Evolutionary conservation across 1,140 invertebrate genomes (phyloP).

Genomic region (Meteorus sp.): DNA sequence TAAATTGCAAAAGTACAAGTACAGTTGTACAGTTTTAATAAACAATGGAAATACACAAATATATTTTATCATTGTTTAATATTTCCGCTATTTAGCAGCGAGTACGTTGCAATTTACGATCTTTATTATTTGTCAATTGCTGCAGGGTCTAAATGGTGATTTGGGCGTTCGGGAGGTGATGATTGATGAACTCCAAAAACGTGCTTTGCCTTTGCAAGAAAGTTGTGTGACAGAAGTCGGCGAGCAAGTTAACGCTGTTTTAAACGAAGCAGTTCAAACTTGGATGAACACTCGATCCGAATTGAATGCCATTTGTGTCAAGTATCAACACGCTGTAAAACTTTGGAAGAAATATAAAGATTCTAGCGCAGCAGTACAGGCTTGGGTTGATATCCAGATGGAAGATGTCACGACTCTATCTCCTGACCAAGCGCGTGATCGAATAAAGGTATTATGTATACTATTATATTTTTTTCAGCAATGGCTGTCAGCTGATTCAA

Average conservation of each 20-base stretch:
- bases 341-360: constrained; percentile 78
- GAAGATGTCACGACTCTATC: constrained; percentile 64
- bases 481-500: constrained; percentile 22
- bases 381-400: constrained; percentile 73
- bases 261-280: constrained; percentile 73
- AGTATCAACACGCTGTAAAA: constrained; percentile 72
- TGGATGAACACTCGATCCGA: constrained; percentile 76
- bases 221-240: constrained; percentile 70
- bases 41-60: too few species aligned
- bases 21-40: too few species aligned
- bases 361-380: constrained; percentile 72
- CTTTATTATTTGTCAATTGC: constrained; percentile 27
- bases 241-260: constrained; percentile 68
- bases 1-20: too few species aligned
- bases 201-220: constrained; percentile 71
- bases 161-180: constrained; percentile 69
- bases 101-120: neutral
- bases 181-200: constrained; percentile 68
- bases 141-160: constrained; percentile 66
- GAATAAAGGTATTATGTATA: constrained; percentile 73
- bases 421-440: constrained; percentile 63
- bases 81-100: too few species aligned
- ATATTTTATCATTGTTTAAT: neutral
- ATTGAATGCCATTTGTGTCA: constrained; percentile 71
- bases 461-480: too few species aligned